These are phyloP conservation scores for Chironomus tentans DNA, from an alignment of 2,888 invertebrate genomes.

Conservation along the genomic window DNA sequence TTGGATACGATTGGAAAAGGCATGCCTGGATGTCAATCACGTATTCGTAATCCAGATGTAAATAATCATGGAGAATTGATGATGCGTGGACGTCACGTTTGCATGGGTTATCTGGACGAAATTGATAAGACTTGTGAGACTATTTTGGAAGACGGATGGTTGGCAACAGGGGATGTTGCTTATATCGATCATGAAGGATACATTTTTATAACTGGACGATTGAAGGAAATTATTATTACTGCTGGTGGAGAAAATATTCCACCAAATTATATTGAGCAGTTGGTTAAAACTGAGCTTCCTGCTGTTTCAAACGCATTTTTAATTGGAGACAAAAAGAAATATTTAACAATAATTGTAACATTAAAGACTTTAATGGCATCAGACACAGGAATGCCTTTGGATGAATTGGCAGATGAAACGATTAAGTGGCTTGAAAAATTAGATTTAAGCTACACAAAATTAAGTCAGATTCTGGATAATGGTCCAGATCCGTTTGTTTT, in stretches of 20 bases:
- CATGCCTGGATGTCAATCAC: constrained; percentile 59
- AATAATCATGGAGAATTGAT: constrained; percentile 72
- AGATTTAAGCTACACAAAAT: constrained; percentile 51
- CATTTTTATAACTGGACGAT: constrained; percentile 66
- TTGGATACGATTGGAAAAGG: constrained; percentile 65
- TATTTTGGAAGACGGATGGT: constrained; percentile 72
- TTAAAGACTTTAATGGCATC: constrained; percentile 70
- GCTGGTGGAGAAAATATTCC: constrained; percentile 91
- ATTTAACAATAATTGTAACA: constrained; percentile 71
- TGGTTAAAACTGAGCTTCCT: constrained; percentile 64
- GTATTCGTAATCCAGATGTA: constrained; percentile 57
- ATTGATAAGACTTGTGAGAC: constrained; percentile 66
- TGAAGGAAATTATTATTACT: constrained; percentile 79
- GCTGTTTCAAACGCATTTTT: constrained; percentile 74
- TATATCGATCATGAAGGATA: constrained; percentile 64
- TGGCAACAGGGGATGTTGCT: constrained; percentile 83
- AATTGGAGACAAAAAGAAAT: constrained; percentile 80
- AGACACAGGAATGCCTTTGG: constrained; percentile 57
- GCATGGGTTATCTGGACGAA: constrained; percentile 78
- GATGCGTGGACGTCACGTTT: constrained; percentile 64
- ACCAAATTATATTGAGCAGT: constrained; percentile 78
- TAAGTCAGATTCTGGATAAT: constrained; percentile 54
- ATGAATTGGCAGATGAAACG: constrained; percentile 51
- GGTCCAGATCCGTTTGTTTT: constrained; percentile 48
- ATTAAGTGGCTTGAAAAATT: constrained; percentile 57